phyloP scores from a whole-genome alignment of 2,797 vertebrate species.

The Mormyrops boulengeri region DNA sequence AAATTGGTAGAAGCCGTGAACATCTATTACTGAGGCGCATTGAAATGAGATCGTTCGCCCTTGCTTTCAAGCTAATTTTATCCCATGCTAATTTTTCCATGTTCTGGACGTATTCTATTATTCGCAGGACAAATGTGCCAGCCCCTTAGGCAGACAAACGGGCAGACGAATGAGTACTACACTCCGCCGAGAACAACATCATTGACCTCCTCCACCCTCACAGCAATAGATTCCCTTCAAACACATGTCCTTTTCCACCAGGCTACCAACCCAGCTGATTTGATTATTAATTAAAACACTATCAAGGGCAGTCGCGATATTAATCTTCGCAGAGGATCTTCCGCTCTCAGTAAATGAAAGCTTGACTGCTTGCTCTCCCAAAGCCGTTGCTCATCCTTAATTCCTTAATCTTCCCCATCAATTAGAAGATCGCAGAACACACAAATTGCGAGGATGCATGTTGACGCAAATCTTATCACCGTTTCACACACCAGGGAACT shows the following conservation, averaged over 20 bases:
- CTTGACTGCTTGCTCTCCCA: background rate
- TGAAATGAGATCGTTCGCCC: conserved; percentile 46
- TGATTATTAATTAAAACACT: conserved; percentile 46
- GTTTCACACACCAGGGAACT: background rate
- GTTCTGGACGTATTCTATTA: conserved; percentile 47
- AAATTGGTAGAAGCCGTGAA: conserved; percentile 34
- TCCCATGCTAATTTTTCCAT: conserved; percentile 44
- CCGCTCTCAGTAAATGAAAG: conserved; percentile 5
- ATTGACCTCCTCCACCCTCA: conserved; percentile 47
- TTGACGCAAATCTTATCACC: background rate
- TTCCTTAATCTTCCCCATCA: background rate
- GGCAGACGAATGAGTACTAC: conserved; percentile 41
- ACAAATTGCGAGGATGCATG: background rate
- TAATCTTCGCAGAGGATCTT: conserved; percentile 41
- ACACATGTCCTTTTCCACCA: conserved; percentile 37
- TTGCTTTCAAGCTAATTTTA: conserved; percentile 59
- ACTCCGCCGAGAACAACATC: conserved; percentile 55
- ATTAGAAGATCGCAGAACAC: background rate
- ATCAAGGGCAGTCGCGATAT: conserved; percentile 40
- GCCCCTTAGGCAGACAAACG: conserved; percentile 50
- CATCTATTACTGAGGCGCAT: conserved; percentile 37
- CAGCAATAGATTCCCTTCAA: conserved; percentile 48
- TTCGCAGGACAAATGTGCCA: conserved; percentile 50
- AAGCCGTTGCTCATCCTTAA: background rate
- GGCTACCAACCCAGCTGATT: conserved; percentile 40